Evolutionary conservation across 2,888 invertebrate species (phyloP).

Genomic region (Mesoligia furuncula): DNA sequence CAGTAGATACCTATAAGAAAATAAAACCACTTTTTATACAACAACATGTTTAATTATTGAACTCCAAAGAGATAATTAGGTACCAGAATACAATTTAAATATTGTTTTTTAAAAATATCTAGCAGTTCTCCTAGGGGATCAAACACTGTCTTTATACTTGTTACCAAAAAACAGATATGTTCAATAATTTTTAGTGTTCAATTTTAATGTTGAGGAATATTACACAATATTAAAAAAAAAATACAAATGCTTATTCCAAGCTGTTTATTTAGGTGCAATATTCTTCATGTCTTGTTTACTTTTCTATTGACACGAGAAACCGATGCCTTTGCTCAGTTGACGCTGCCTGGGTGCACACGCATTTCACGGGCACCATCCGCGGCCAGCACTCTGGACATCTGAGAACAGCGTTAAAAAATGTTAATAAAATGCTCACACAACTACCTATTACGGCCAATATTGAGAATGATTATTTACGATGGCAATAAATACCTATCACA

Average conservation of each 20-base stretch:
- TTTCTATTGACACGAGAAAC: not conserved
- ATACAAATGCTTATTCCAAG: not conserved
- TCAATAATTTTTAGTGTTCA: not conserved
- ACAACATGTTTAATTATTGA: not conserved
- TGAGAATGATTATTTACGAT: conserved; percentile 15
- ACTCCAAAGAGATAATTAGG: not conserved
- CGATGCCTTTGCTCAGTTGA: not conserved
- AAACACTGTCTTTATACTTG: no score
- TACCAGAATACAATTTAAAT: not conserved
- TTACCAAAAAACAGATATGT: not conserved
- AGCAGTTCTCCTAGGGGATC: not conserved
- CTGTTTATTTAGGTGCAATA: not conserved
- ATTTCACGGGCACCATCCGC: not conserved
- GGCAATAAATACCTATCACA: not conserved
- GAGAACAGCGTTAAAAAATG: conserved; percentile 30
- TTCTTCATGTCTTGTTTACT: not conserved
- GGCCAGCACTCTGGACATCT: conserved; percentile 18
- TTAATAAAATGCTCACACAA: conserved; percentile 24
- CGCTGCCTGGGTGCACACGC: not conserved
- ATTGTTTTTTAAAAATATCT: not conserved
- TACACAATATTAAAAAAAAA: not conserved
- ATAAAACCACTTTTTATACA: not conserved
- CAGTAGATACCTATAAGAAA: not conserved
- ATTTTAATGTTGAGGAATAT: not conserved
- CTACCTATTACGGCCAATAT: not conserved